Conservation (phyloP, 30 jellyfish, hydroid and myxozoan species). For the Hydractinia echinata region DNA sequence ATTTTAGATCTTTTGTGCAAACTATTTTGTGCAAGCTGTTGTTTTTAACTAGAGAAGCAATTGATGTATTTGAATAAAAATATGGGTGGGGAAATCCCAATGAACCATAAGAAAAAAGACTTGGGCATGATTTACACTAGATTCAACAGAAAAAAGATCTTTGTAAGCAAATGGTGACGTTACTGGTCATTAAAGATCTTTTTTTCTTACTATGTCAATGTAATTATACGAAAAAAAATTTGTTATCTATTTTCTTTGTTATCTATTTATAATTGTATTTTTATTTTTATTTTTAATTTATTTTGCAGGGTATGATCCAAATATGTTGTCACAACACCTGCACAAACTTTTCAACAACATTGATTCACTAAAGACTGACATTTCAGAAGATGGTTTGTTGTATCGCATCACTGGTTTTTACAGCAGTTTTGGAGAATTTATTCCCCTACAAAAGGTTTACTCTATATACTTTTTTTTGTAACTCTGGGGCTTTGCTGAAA, state of each 20-base stretch:
- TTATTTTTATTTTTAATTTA: background rate
- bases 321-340: conserved; percentile 39
- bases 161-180: too few species aligned
- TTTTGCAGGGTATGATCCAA: conserved; percentile 73
- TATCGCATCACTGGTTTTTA: conserved; percentile 61
- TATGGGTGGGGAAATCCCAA: too few species aligned
- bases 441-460: conserved; percentile 53
- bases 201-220: background rate
- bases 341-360: conserved; percentile 52
- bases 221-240: background rate
- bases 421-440: conserved; percentile 48
- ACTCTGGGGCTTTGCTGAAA: too few species aligned
- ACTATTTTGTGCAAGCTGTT: too few species aligned
- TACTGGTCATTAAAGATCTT: background rate
- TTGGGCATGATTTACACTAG: too few species aligned
- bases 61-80: too few species aligned
- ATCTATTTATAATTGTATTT: background rate
- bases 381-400: conserved; percentile 42
- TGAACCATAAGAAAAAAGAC: too few species aligned
- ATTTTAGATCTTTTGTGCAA: too few species aligned
- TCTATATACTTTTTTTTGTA: background rate
- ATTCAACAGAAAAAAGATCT: too few species aligned
- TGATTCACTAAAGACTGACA: conserved; percentile 39
- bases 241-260: background rate
- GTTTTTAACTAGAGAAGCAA: too few species aligned